Evolutionary conservation across 1,140 invertebrate genomes (phyloP).

Genomic region (Zaprionus lachaisei): DNA sequence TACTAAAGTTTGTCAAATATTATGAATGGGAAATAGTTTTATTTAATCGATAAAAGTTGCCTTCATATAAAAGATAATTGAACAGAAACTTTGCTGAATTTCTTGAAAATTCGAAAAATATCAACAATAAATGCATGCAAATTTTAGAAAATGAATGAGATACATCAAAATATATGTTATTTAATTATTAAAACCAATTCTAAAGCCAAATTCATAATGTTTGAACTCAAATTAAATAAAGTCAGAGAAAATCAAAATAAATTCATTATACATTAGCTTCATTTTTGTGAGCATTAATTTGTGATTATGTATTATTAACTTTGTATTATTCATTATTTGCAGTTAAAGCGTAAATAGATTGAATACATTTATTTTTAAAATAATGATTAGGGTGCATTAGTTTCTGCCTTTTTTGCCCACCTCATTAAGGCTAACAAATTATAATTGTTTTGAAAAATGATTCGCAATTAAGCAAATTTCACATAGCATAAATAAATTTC

Average conservation of each 20-base stretch:
- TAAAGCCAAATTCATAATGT: too few species aligned
- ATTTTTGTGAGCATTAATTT: not conserved
- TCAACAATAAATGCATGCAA: too few species aligned
- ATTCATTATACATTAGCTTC: too few species aligned
- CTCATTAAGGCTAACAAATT: not conserved
- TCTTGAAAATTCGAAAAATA: too few species aligned
- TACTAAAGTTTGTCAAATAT: not conserved
- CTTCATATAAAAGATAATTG: too few species aligned
- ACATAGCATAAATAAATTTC: not conserved
- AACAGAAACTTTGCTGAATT: too few species aligned
- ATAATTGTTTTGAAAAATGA: constrained; percentile 8
- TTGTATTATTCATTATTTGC: not conserved
- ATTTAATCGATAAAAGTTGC: not conserved
- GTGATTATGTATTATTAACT: not conserved
- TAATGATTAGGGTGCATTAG: not conserved
- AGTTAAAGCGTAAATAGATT: not conserved
- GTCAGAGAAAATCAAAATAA: too few species aligned
- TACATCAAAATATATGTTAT: too few species aligned
- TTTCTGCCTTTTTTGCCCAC: not conserved
- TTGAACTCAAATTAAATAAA: too few species aligned
- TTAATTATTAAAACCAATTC: too few species aligned
- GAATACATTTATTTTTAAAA: not conserved
- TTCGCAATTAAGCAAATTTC: constrained; percentile 2
- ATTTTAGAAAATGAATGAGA: too few species aligned
- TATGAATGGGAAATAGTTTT: not conserved